phyloP scores from a whole-genome alignment of 2,113 vertebrate species.

The Platichthys flesus region DNA sequence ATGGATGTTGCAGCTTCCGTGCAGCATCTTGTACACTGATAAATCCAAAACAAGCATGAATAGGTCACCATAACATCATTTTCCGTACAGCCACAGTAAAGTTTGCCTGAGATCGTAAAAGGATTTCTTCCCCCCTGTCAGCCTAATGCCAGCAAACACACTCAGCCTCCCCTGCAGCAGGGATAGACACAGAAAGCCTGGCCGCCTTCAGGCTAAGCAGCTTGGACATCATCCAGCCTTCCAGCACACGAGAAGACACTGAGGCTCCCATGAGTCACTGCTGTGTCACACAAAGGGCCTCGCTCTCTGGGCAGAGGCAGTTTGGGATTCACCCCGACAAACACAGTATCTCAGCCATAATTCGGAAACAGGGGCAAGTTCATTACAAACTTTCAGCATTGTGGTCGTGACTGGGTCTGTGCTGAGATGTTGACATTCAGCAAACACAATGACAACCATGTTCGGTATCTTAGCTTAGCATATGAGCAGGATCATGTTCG shows the following conservation, averaged over 20 bases:
- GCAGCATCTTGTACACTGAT: slow-evolving; percentile 13
- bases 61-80: slow-evolving; percentile 27
- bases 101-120: slow-evolving; percentile 45
- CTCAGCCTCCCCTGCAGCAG: slow-evolving; percentile 38
- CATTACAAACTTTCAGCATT: background rate
- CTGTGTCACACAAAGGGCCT: slow-evolving; percentile 57
- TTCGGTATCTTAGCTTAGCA: background rate
- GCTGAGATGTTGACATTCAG: background rate
- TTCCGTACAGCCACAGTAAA: slow-evolving; percentile 25
- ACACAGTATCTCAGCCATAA: slow-evolving; percentile 17
- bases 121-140: slow-evolving; percentile 45
- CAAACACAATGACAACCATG: background rate
- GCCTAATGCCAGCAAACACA: slow-evolving; percentile 52
- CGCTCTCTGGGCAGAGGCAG: slow-evolving; percentile 36
- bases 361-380: slow-evolving; percentile 26
- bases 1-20: background rate
- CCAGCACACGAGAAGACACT: slow-evolving; percentile 55
- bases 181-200: slow-evolving; percentile 51
- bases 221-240: slow-evolving; percentile 68
- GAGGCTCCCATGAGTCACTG: slow-evolving; percentile 60
- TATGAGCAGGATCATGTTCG: background rate
- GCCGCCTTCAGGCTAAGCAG: slow-evolving; percentile 60
- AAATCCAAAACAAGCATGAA: slow-evolving; percentile 54
- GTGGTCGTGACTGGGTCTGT: background rate
- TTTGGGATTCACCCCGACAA: slow-evolving; percentile 40